Percentiles rank a stretch among this genome's conserved stretches.
These are phyloP conservation scores for Xanthorhoe designata DNA, from an alignment of 2,888 invertebrate species.

Conservation along the genomic window DNA sequence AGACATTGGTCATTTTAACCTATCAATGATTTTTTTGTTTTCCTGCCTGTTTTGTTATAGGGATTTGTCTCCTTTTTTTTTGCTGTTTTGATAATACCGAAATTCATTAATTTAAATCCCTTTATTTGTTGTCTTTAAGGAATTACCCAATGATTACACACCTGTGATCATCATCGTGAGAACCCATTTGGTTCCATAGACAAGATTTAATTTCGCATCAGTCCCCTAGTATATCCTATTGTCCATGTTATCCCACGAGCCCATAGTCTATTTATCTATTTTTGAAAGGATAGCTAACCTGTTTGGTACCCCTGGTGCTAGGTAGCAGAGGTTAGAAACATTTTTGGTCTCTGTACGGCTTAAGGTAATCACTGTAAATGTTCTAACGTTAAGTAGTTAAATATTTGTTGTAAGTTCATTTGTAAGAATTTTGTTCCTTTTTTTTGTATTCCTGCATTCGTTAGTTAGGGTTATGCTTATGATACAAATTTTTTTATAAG, in stretches of 20 bases:
- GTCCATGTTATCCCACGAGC: conserved; percentile 53
- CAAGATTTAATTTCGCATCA: conserved; percentile 60
- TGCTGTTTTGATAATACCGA: background rate
- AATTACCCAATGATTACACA: conserved; percentile 23
- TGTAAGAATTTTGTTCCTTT: too few relatives aligned
- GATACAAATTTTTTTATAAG: too few relatives aligned
- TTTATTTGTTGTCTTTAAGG: background rate
- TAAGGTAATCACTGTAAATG: background rate
- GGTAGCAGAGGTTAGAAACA: conserved; percentile 56
- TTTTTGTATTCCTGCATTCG: too few relatives aligned
- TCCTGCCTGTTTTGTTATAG: too few relatives aligned
- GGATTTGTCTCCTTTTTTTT: too few relatives aligned
- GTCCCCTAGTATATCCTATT: conserved; percentile 63
- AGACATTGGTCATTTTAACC: too few relatives aligned
- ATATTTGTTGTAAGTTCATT: too few relatives aligned
- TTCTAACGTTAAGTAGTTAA: too few relatives aligned
- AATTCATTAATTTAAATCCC: background rate
- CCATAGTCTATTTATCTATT: conserved; percentile 65
- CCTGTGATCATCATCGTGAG: conserved; percentile 62
- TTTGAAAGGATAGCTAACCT: conserved; percentile 68
- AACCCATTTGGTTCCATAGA: conserved; percentile 58
- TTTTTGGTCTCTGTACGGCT: conserved; percentile 34
- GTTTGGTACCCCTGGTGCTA: conserved; percentile 64
- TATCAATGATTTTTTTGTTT: too few relatives aligned
- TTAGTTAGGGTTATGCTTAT: too few relatives aligned